Conservation (phyloP, 2,113 vertebrate species). For the Python bivittatus region DNA sequence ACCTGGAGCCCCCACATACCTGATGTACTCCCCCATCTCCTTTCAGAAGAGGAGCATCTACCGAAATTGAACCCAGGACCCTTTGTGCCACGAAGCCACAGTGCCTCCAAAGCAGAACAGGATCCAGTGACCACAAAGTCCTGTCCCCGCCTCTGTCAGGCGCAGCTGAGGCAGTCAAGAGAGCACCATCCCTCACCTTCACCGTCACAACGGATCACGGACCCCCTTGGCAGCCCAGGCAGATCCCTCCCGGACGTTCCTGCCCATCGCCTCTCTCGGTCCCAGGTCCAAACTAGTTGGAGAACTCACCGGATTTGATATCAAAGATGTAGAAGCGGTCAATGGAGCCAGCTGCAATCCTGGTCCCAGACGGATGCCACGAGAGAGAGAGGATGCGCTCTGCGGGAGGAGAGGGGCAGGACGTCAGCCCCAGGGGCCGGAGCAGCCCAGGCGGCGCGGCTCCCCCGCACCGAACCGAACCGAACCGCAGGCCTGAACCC, state of each 20-base stretch:
- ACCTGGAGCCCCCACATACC: not conserved
- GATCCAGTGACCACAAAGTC: too few relatives aligned
- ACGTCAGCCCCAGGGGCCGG: not conserved
- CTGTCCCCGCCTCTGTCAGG: not conserved
- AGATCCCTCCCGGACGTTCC: not conserved
- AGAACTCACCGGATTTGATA: constrained; percentile 75
- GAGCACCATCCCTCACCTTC: too few relatives aligned
- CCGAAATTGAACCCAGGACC: not conserved
- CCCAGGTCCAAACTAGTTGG: not conserved
- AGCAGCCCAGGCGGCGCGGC: not conserved
- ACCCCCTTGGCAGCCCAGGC: not conserved
- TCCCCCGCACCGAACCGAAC: not conserved
- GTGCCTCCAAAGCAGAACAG: not conserved
- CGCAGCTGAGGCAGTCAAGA: not conserved
- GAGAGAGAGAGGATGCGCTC: constrained; percentile 88
- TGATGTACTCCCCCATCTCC: not conserved
- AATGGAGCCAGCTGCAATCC: constrained; percentile 84
- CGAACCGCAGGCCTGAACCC: not conserved
- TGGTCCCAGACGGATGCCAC: constrained; percentile 83
- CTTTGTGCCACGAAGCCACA: not conserved
- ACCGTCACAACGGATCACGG: not conserved
- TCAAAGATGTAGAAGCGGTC: constrained; percentile 82
- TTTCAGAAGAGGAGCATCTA: not conserved
- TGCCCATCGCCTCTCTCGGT: not conserved
- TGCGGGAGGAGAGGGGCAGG: constrained; percentile 42